phyloP scores from a whole-genome alignment of 2,113 vertebrate species.

The Alectura lathami region DNA sequence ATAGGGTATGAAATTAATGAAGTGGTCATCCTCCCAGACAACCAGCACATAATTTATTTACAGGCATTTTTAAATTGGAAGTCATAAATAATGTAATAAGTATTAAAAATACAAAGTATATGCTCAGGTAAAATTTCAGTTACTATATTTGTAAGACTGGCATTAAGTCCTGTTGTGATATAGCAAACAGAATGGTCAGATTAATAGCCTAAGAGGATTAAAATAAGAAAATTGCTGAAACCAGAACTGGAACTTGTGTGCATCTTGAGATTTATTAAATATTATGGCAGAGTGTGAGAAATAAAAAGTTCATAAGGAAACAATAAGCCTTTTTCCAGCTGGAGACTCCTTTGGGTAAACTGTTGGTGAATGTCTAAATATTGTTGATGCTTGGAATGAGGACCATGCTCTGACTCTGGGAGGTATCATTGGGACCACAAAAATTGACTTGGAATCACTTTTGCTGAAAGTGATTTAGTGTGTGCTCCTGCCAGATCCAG shows the following conservation, averaged over 20 bases:
- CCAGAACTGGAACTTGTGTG: background rate
- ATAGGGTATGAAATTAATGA: background rate
- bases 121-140: background rate
- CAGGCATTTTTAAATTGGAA: background rate
- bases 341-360: background rate
- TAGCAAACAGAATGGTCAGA: background rate
- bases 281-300: background rate
- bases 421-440: background rate
- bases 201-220: background rate
- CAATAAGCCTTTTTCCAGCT: background rate
- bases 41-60: background rate
- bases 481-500: background rate
- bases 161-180: background rate
- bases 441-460: background rate
- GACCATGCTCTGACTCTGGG: background rate
- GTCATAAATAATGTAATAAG: background rate
- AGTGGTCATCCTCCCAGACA: background rate
- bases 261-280: constrained; percentile 10
- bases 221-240: background rate
- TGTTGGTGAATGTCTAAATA: background rate
- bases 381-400: background rate
- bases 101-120: background rate
- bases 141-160: background rate
- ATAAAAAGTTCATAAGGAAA: constrained; percentile 14
- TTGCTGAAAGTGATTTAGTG: background rate